phyloP scores from a whole-genome alignment of 2,797 vertebrate species.

The Leptodactylus fallax region DNA sequence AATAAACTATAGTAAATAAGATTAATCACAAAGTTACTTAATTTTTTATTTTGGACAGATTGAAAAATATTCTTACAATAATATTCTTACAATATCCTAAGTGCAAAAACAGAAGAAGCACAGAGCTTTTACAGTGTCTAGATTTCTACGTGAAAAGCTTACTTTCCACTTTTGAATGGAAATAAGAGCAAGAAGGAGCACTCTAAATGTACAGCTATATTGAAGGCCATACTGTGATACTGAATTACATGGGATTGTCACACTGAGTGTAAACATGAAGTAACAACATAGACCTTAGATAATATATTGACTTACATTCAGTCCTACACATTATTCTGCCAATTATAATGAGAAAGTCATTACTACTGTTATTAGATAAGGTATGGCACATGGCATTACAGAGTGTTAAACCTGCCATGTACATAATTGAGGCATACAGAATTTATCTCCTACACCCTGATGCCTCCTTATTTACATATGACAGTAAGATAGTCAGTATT shows the following conservation, averaged over 20 bases:
- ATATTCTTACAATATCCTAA: no score
- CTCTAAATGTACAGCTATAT: neutral
- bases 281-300: neutral
- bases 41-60: no score
- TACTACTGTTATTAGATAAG: neutral
- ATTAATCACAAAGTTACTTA: no score
- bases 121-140: neutral
- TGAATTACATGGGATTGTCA: neutral
- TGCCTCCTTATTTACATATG: slow-evolving; percentile 7
- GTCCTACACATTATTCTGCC: neutral
- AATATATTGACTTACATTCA: neutral
- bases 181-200: neutral
- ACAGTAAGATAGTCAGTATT: neutral
- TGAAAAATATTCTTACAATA: no score
- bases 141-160: no score
- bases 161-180: neutral
- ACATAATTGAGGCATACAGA: neutral
- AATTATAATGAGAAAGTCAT: neutral
- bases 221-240: neutral
- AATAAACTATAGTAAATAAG: no score
- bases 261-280: neutral
- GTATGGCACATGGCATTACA: neutral
- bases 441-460: neutral
- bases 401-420: neutral
- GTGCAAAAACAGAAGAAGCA: neutral